Evolutionary conservation across 2,113 vertebrate species (phyloP).

Genomic region (Manacus vitellinus): DNA sequence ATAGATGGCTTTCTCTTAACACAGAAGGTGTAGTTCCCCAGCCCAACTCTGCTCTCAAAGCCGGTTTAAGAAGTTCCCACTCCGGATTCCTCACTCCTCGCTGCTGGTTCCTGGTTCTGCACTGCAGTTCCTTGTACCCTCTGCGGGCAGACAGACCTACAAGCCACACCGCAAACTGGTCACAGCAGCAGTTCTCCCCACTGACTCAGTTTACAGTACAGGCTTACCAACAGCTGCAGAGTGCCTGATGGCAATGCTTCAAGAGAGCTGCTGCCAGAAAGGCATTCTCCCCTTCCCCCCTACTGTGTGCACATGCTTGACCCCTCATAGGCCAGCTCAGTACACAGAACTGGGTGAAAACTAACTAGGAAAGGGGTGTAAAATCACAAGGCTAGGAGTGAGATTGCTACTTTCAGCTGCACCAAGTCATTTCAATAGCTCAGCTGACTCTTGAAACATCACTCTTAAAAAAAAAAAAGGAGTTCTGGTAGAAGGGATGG

Average conservation of each 20-base stretch:
- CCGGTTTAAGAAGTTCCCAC: neutral
- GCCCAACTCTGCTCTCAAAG: neutral
- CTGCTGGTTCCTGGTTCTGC: neutral
- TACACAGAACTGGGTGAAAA: neutral
- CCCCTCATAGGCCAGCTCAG: neutral
- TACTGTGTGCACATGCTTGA: neutral
- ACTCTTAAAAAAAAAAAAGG: neutral
- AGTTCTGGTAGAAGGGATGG: neutral
- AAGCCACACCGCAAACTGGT: neutral
- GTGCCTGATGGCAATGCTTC: neutral
- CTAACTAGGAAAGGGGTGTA: neutral
- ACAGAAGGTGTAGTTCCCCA: neutral
- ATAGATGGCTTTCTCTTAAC: neutral
- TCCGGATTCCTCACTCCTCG: neutral
- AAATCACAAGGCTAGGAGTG: neutral
- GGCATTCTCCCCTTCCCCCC: neutral
- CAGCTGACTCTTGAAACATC: neutral
- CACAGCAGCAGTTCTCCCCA: neutral
- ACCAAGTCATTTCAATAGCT: neutral
- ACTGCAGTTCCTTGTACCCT: neutral
- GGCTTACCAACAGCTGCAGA: slow-evolving; percentile 36
- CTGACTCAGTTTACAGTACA: slow-evolving; percentile 24
- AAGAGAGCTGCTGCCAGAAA: slow-evolving; percentile 13
- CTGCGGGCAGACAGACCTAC: accelerated
- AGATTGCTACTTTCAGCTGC: neutral